A percentile compares a stretch with the other conserved stretches of the same genome.
Evolutionary conservation across 2,888 invertebrate genomes (phyloP).

Genomic region (Metopia argyrocephala): DNA sequence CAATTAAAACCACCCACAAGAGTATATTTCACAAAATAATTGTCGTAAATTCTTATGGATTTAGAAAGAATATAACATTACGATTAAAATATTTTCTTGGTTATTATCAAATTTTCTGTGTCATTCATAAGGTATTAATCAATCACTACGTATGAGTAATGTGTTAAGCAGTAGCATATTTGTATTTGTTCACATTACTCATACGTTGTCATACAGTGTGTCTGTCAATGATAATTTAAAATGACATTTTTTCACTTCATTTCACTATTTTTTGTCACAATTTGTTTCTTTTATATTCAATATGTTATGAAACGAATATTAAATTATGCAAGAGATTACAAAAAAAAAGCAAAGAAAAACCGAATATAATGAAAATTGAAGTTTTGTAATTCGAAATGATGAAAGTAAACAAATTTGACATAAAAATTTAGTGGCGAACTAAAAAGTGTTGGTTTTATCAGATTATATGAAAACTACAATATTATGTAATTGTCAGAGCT

Average conservation of each 20-base stretch:
- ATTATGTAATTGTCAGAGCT: neutral
- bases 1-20: neutral
- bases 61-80: neutral
- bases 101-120: neutral
- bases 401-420: neutral
- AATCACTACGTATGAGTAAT: slow-evolving; percentile 27
- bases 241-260: slow-evolving; percentile 16
- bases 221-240: neutral
- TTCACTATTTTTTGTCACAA: neutral
- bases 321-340: neutral
- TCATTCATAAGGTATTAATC: slow-evolving; percentile 13
- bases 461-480: neutral
- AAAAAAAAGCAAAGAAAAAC: too few relatives aligned
- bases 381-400: neutral
- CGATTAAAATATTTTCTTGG: neutral
- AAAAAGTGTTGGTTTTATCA: neutral
- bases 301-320: neutral
- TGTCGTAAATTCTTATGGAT: neutral
- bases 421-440: neutral
- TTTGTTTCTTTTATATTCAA: neutral
- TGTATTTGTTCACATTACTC: slow-evolving; percentile 21
- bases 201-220: slow-evolving; percentile 8
- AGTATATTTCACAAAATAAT: too few relatives aligned
- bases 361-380: neutral
- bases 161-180: neutral